Evolutionary conservation across 2,113 vertebrate genomes (phyloP).

Genomic region (Triplophysa siluroides): DNA sequence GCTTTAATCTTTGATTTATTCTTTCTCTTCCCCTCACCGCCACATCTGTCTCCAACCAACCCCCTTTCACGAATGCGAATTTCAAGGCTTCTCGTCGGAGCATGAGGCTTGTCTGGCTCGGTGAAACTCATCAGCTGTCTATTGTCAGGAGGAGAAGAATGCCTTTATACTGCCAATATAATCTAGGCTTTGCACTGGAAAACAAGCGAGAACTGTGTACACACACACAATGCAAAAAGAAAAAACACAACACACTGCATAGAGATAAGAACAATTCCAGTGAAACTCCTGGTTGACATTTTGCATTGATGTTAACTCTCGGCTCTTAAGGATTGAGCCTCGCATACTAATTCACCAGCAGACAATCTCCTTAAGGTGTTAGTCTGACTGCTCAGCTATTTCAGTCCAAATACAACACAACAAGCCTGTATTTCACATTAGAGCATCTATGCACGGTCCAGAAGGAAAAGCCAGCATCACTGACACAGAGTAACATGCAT

Average conservation of each 20-base stretch:
- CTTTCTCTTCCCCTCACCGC: conserved; percentile 4
- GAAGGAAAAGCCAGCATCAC: background rate
- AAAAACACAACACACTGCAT: background rate
- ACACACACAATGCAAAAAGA: background rate
- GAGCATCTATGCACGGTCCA: background rate
- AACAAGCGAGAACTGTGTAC: conserved; percentile 12
- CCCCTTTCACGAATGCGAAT: background rate
- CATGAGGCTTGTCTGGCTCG: background rate
- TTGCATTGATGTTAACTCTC: conserved; percentile 4
- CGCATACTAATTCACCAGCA: conserved; percentile 3
- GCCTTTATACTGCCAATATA: conserved; percentile 24
- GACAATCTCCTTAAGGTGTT: conserved; percentile 40
- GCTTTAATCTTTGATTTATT: conserved; percentile 40
- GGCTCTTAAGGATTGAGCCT: conserved; percentile 8
- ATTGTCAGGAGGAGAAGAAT: conserved; percentile 37
- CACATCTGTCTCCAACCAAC: background rate
- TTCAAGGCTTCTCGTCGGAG: conserved; percentile 22
- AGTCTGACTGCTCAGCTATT: conserved; percentile 28
- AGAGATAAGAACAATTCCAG: background rate
- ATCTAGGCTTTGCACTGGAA: background rate
- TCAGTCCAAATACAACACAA: conserved; percentile 2
- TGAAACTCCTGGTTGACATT: background rate
- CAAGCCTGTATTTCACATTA: background rate
- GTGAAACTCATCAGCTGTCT: conserved; percentile 36
- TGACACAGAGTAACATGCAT: background rate